Base-by-base conservation (phyloP, 64 coral and sea anemone species). In the Trachythela sp. region DNA sequence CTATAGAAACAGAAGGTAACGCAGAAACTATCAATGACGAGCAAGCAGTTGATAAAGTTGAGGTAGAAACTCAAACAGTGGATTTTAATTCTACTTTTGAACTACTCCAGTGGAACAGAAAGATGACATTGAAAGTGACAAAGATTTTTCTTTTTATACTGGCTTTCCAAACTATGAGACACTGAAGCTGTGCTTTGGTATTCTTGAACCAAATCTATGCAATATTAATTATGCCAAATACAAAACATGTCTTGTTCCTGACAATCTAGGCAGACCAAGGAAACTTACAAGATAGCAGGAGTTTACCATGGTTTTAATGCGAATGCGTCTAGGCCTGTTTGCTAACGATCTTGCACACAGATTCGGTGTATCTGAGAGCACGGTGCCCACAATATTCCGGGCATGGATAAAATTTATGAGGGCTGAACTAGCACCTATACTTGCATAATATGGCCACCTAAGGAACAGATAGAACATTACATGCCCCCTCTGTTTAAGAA, bases 391-490 rank as follows among this genome's bases (percentile, higher is more conserved):
- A 41, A 29, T 88, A 22, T 71, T 13, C 38, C 60, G 41, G 26
- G 39, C 87, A 88, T 88, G 87, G 87, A 88, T 27, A 41, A 24
- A n/a, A n/a, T n/a, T n/a, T n/a, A n/a, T n/a, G n/a, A n/a, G n/a
- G n/a, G n/a, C n/a, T n/a, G n/a, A n/a, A n/a, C n/a, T n/a, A n/a
- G n/a, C n/a, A n/a, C n/a, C n/a, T n/a, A n/a, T n/a, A n/a, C n/a
- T n/a, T n/a, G n/a, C n/a, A n/a, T n/a, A n/a, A n/a, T n/a, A n/a
- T n/a, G n/a, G n/a, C n/a, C n/a, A n/a, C n/a, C n/a, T n/a, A n/a
- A n/a, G n/a, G n/a, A n/a, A n/a, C n/a, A n/a, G n/a, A n/a, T n/a
- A n/a, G n/a, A n/a, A n/a, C n/a, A n/a, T n/a, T n/a, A n/a, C n/a
- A n/a, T n/a, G n/a, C n/a, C n/a, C n/a, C n/a, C n/a, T n/a, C n/a